A percentile compares a stretch with the other conserved stretches of the same genome.
These are phyloP conservation scores for Ceuthmochares aereus DNA, from an alignment of 2,113 vertebrate species.

Conservation along the genomic window DNA sequence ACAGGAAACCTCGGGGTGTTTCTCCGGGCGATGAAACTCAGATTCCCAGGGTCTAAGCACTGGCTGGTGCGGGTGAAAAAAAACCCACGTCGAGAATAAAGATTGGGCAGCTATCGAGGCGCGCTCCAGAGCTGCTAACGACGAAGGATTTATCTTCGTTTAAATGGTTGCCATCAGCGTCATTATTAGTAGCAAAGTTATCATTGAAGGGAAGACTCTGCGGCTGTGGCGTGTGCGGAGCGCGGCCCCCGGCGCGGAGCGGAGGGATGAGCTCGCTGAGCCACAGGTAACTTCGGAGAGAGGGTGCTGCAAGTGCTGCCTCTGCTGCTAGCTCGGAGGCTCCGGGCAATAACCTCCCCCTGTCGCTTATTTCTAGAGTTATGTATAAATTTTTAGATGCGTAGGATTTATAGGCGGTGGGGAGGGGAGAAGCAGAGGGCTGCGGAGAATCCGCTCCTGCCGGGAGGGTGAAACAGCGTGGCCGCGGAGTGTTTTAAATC, in stretches of 20 bases:
- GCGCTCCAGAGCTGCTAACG: slow-evolving; percentile 50
- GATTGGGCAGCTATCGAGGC: neutral
- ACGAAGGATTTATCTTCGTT: slow-evolving; percentile 80
- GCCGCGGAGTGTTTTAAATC: slow-evolving; percentile 58
- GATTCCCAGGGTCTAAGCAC: neutral
- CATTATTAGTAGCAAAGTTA: slow-evolving; percentile 79
- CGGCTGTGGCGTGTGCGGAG: slow-evolving; percentile 7
- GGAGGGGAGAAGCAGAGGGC: neutral
- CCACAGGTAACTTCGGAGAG: slow-evolving; percentile 63
- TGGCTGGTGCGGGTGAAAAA: neutral
- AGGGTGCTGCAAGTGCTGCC: neutral
- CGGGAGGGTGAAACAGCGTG: neutral
- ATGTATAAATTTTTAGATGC: neutral
- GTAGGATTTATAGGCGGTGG: neutral
- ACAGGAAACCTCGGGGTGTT: neutral
- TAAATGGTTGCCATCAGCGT: slow-evolving; percentile 81
- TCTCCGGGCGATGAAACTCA: neutral
- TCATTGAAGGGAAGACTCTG: slow-evolving; percentile 67
- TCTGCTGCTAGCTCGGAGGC: neutral
- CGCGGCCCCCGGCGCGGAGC: neutral
- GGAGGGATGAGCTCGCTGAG: slow-evolving; percentile 32
- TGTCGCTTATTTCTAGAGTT: neutral
- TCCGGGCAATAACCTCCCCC: neutral
- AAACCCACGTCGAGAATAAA: neutral
- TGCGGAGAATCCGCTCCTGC: neutral